A percentile compares a stretch with the other conserved stretches of the same genome.
These are phyloP conservation scores for Synergus gifuensis DNA, from an alignment of 2,888 invertebrate species.

Conservation along the genomic window DNA sequence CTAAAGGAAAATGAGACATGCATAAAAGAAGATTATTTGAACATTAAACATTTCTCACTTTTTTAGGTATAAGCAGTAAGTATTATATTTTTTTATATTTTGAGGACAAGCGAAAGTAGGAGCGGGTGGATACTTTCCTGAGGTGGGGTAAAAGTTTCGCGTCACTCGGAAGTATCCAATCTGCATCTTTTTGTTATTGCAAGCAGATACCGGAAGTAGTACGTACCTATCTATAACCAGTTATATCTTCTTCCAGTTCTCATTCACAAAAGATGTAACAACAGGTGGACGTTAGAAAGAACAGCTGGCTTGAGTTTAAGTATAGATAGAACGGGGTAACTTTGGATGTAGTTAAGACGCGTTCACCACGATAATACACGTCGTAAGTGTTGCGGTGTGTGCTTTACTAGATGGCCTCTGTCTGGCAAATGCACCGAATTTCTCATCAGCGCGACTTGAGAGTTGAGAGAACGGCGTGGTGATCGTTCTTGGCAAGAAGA, in stretches of 20 bases:
- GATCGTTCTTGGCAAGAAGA: constrained; percentile 70
- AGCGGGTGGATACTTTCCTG: neutral
- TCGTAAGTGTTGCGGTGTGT: constrained; percentile 53
- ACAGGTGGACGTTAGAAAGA: constrained; percentile 54
- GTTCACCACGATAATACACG: constrained; percentile 44
- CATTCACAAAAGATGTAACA: constrained; percentile 61
- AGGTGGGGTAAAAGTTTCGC: neutral
- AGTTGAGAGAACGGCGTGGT: constrained; percentile 66
- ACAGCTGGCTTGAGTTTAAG: constrained; percentile 48
- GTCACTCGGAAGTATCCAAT: neutral
- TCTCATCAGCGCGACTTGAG: constrained; percentile 61
- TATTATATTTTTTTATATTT: neutral
- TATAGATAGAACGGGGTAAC: constrained; percentile 43
- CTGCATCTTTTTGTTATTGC: constrained; percentile 23
- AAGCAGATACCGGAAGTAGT: constrained; percentile 41
- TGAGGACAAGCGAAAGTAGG: neutral
- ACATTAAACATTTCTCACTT: neutral
- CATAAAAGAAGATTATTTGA: too few species aligned
- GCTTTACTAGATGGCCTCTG: constrained; percentile 66
- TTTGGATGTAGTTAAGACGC: constrained; percentile 41
- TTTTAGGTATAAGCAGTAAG: neutral
- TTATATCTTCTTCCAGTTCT: constrained; percentile 50
- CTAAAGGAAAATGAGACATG: too few species aligned
- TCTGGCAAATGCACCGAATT: constrained; percentile 71
- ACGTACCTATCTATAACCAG: constrained; percentile 59